Conservation (phyloP, 2,797 vertebrate species). For the Enoplosus armatus region DNA sequence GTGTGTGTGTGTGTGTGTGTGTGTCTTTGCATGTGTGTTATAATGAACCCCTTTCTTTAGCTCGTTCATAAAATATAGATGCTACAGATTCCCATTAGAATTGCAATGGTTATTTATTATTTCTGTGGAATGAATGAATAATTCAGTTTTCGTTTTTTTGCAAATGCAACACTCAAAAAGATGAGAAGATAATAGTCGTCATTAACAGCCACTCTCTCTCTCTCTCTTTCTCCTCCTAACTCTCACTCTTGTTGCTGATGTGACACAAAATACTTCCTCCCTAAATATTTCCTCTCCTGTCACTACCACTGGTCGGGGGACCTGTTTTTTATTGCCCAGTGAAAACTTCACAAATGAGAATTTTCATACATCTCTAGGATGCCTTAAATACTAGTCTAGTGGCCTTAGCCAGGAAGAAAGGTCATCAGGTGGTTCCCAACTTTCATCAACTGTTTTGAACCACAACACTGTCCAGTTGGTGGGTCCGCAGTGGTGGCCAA, state of each 20-base stretch:
- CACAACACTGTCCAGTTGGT: too few species aligned
- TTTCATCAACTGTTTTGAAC: too few species aligned
- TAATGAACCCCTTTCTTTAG: conserved; percentile 68
- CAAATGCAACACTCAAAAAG: conserved; percentile 62
- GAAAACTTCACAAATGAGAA: conserved; percentile 22
- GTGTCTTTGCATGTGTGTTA: conserved; percentile 23
- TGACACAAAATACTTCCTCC: conserved; percentile 35
- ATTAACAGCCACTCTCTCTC: conserved; percentile 40
- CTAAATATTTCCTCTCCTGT: background rate
- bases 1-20: conserved; percentile 50
- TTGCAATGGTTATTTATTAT: conserved; percentile 70
- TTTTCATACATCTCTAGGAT: too few species aligned
- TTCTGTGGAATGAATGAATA: conserved; percentile 67
- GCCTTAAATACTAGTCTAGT: too few species aligned
- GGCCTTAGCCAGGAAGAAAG: too few species aligned
- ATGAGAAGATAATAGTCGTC: conserved; percentile 57
- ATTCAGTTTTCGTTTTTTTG: conserved; percentile 68
- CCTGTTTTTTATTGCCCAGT: conserved; percentile 5
- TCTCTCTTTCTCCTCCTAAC: background rate
- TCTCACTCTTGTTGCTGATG: conserved; percentile 42
- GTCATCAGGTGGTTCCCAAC: too few species aligned
- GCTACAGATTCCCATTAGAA: conserved; percentile 62
- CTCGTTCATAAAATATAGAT: conserved; percentile 76
- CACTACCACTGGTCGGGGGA: conserved; percentile 1
- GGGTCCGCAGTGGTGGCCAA: too few species aligned